Evolutionary conservation across 2,113 vertebrate genomes (phyloP).

Genomic region (Podiceps cristatus): DNA sequence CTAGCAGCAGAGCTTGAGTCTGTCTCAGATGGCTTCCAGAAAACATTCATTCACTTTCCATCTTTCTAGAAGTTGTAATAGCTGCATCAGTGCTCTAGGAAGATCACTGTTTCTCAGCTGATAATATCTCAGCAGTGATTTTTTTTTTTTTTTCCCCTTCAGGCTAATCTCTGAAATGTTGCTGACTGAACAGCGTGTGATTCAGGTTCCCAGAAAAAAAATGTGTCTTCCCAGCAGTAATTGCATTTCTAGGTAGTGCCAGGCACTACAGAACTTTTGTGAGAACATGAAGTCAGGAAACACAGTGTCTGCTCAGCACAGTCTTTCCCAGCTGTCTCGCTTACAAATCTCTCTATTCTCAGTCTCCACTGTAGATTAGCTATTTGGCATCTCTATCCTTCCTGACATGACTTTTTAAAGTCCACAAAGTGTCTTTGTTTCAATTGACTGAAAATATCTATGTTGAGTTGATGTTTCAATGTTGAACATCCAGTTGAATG

Average conservation of each 20-base stretch:
- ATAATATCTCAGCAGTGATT: background rate
- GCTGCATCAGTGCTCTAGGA: background rate
- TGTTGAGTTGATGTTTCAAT: background rate
- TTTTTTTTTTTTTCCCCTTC: background rate
- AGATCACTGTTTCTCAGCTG: background rate
- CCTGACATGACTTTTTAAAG: background rate
- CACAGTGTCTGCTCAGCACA: background rate
- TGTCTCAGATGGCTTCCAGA: background rate
- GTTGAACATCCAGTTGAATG: background rate
- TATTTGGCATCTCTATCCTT: background rate
- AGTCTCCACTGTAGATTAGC: background rate
- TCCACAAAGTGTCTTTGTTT: background rate
- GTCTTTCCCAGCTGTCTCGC: background rate
- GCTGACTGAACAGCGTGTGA: conserved; percentile 23
- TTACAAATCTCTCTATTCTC: background rate
- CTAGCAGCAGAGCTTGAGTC: background rate
- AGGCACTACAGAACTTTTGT: background rate
- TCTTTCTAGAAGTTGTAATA: conserved; percentile 4
- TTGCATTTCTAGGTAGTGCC: conserved; percentile 15
- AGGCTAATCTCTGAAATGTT: background rate
- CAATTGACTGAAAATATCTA: background rate
- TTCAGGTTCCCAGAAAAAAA: conserved; percentile 46
- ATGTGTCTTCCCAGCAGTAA: conserved; percentile 35
- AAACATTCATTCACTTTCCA: background rate
- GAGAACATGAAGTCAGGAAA: background rate